These are phyloP conservation scores for Chauna torquata DNA, from an alignment of 2,113 vertebrate species.

Conservation along the genomic window DNA sequence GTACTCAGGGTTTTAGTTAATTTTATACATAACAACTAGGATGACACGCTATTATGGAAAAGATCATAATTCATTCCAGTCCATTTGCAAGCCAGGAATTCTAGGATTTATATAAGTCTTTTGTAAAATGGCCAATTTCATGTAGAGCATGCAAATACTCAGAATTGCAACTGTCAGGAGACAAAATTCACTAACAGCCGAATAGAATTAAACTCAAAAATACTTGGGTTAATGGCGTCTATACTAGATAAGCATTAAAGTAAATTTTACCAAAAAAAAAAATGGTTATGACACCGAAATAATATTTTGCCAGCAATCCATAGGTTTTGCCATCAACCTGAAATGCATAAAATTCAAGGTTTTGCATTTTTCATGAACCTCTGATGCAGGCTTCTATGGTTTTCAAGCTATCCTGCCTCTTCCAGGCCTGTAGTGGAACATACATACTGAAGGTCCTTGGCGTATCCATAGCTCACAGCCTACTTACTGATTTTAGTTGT, in stretches of 20 bases:
- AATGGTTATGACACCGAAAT: background rate
- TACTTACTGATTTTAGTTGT: background rate
- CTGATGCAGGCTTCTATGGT: background rate
- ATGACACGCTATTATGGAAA: background rate
- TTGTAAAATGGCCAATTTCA: conserved; percentile 31
- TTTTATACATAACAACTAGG: background rate
- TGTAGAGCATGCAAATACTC: conserved; percentile 7
- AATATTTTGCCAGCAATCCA: background rate
- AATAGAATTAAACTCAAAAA: background rate
- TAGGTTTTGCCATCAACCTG: background rate
- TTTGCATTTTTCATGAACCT: background rate
- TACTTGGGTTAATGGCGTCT: background rate
- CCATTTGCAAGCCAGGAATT: conserved; percentile 18
- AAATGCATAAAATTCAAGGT: background rate
- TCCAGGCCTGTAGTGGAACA: background rate
- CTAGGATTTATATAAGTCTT: conserved; percentile 30
- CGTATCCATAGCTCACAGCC: background rate
- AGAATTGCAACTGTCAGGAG: conserved; percentile 23
- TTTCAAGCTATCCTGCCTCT: background rate
- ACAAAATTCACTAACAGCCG: background rate
- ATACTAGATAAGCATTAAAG: background rate
- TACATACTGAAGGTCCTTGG: background rate
- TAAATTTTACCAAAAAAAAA: background rate
- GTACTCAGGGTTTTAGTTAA: conserved; percentile 7
- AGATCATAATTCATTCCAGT: conserved; percentile 33